These are phyloP conservation scores for Syngnathus typhle DNA, from an alignment of 2,113 vertebrate genomes.

Conservation along the genomic window DNA sequence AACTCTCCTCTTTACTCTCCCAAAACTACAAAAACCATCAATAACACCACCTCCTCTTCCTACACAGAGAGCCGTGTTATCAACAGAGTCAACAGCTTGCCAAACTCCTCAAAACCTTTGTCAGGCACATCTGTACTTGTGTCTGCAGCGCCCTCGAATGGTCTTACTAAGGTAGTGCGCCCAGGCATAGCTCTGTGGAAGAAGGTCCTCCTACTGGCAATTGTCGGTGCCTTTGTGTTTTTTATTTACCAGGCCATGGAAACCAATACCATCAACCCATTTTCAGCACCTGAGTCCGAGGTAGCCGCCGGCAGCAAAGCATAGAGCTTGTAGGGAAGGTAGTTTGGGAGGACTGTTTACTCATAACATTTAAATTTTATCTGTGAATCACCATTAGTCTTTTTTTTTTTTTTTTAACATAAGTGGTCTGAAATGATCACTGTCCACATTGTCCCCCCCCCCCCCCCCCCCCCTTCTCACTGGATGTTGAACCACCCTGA, in stretches of 20 bases:
- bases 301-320: slow-evolving; percentile 2
- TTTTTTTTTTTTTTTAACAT: slow-evolving; percentile 8
- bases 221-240: slow-evolving; percentile 77
- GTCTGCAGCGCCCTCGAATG: slow-evolving; percentile 27
- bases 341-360: not conserved
- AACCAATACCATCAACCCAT: slow-evolving; percentile 81
- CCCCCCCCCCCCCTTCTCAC: not conserved
- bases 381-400: slow-evolving; percentile 32
- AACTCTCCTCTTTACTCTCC: slow-evolving; percentile 43
- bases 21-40: slow-evolving; percentile 45
- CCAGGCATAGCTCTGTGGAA: slow-evolving; percentile 79
- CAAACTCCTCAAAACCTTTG: slow-evolving; percentile 1
- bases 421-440: slow-evolving; percentile 14
- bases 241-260: slow-evolving; percentile 94
- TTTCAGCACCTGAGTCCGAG: slow-evolving; percentile 6
- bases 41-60: slow-evolving; percentile 39
- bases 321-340: slow-evolving; percentile 9
- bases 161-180: slow-evolving; percentile 22
- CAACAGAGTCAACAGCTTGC: slow-evolving; percentile 34
- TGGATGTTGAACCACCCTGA: not conserved
- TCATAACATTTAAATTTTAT: not conserved
- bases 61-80: slow-evolving; percentile 46
- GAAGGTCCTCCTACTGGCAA: slow-evolving; percentile 79
- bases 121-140: slow-evolving; percentile 19
- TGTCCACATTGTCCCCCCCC: not conserved